Evolutionary conservation across 1,140 invertebrate genomes (phyloP).

Genomic region (Sinella curviseta): DNA sequence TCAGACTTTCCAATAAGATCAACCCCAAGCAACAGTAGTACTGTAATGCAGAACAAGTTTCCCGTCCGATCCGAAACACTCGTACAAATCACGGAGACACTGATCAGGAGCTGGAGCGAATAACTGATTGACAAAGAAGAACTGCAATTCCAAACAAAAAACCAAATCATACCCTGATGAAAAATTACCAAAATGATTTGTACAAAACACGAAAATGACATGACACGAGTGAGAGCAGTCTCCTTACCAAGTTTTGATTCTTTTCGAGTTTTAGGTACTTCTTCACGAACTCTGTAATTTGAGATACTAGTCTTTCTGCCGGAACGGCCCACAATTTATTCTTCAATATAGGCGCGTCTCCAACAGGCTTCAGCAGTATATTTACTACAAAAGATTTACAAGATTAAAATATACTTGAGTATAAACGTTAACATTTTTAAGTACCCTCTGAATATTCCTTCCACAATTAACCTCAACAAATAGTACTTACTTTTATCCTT

Average conservation of each 20-base stretch:
- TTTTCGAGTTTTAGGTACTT: conserved; percentile 84
- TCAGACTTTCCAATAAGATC: too few species aligned
- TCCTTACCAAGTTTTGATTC: conserved; percentile 78
- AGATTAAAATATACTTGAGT: background rate
- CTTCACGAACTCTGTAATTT: conserved; percentile 85
- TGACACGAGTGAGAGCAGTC: background rate
- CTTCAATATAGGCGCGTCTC: conserved; percentile 95
- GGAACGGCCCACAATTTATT: conserved; percentile 93
- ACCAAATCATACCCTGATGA: background rate
- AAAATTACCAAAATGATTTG: background rate
- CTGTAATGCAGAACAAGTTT: conserved; percentile 93
- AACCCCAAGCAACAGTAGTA: conserved; percentile 92
- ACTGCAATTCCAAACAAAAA: conserved; percentile 59
- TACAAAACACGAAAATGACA: too few species aligned
- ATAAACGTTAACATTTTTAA: too few species aligned
- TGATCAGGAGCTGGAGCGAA: conserved; percentile 94
- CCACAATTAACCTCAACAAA: background rate
- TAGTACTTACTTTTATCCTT: conserved; percentile 10
- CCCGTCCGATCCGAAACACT: conserved; percentile 92
- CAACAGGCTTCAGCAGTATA: conserved; percentile 87
- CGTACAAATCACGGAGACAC: conserved; percentile 83
- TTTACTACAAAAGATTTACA: conserved; percentile 70
- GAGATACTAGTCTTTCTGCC: conserved; percentile 79
- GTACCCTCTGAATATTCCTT: too few species aligned
- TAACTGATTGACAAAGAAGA: conserved; percentile 91